Evolutionary conservation across 1,140 invertebrate genomes (phyloP), one percentile per base, ranked within the genome.

Genomic region (Drosophila triauraria): DNA sequence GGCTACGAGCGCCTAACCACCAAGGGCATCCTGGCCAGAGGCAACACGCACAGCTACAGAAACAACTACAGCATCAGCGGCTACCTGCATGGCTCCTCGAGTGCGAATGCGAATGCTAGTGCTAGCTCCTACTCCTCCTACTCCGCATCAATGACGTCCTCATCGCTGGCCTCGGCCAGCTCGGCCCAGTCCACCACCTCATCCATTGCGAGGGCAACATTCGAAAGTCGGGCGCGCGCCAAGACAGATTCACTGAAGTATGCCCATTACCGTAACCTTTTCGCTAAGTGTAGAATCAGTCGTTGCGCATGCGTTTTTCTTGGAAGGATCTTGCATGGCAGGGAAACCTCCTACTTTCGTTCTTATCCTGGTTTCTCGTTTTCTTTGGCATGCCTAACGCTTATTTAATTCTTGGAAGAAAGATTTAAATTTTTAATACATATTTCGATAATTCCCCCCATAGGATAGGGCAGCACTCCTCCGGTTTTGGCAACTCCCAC

Each of bases 201-300:
- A 60, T 78, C 76, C 75, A 80, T 91, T 65, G 78, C 60, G 67
- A 86, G 75, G 75, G 85, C 79, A 38, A 65, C 78, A 65, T 63
- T 90, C 44, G 91, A 83, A 65, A 78, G 71, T 83, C 91, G 78
- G 79, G 71, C 71, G 56, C 91, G 91, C 69, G 72, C 78, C 76
- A 92, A 92, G 82, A 78, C 77, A 60, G 83, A 88, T 77, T 82
- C 91, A 75, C 78, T 92, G 80, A 92, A 92, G 91, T 92, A 92
- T 91, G 91, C 82, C 75, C 76, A 64, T 48, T 70, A 42, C 60
- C 23, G 53, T 76, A 53, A 61, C 58, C 35, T 43, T 63, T 70
- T 67, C 70, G 60, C 63, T 76, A 72, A 38, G 13, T 38, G 46
- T 44, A 56, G 54, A 32, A 15, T 38, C 60, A 72, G 44, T 68